Conservation (phyloP, 2,797 vertebrate genomes). For the Crax fasciolata region DNA sequence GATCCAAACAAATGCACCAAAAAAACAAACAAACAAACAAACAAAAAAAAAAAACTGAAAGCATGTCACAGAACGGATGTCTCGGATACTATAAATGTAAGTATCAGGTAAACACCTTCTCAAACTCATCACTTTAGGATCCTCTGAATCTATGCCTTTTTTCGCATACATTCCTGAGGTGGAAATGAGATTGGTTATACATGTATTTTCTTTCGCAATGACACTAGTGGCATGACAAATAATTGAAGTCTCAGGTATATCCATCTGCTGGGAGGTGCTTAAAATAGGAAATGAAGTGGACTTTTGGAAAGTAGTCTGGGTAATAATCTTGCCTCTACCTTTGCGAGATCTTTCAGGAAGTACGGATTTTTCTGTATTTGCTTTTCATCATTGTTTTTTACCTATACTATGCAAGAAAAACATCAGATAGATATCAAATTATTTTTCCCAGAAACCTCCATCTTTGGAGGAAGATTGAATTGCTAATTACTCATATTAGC, state of each 20-base stretch:
- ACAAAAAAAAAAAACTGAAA: background rate
- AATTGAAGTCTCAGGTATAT: background rate
- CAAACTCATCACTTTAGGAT: background rate
- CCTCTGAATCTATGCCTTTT: background rate
- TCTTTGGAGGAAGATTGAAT: background rate
- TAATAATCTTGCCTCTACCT: background rate
- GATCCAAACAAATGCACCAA: background rate
- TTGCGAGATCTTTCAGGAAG: background rate
- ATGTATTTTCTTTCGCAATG: background rate
- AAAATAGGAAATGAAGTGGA: background rate
- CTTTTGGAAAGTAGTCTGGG: background rate
- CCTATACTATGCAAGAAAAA: background rate
- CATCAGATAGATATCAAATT: background rate
- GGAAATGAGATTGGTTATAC: background rate
- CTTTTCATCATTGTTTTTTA: background rate
- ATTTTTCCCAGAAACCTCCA: background rate
- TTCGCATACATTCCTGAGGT: background rate
- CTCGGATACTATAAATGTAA: background rate
- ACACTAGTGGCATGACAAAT: background rate
- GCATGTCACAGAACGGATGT: background rate
- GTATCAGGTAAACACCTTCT: background rate
- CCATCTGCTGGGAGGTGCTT: background rate
- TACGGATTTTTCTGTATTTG: background rate
- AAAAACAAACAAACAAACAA: background rate
- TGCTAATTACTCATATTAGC: background rate